These are phyloP conservation scores for Trissoscelio sp. DNA, from an alignment of 2,888 invertebrate genomes.

Conservation along the genomic window DNA sequence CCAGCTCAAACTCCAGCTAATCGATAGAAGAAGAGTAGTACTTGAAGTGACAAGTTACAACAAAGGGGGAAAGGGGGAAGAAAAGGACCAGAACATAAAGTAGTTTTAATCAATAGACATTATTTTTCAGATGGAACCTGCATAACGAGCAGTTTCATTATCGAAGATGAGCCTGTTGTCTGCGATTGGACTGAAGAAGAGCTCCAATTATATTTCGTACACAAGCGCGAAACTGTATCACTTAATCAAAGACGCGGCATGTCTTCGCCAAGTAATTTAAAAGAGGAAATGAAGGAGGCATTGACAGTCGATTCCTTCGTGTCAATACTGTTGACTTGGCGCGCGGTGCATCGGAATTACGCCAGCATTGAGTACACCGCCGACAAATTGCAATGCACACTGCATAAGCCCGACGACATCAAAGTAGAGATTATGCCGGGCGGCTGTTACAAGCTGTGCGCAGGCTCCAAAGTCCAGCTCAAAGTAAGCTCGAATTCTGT, in stretches of 20 bases:
- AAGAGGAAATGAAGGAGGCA: conserved; percentile 67
- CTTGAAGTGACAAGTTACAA: conserved; percentile 23
- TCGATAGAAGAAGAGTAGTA: conserved; percentile 12
- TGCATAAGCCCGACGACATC: conserved; percentile 77
- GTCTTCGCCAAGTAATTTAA: conserved; percentile 58
- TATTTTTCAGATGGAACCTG: conserved; percentile 77
- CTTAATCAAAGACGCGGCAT: conserved; percentile 32
- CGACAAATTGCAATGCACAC: conserved; percentile 74
- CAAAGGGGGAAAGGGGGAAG: not conserved
- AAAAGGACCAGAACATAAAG: conserved; percentile 9
- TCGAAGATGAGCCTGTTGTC: conserved; percentile 74
- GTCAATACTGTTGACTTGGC: conserved; percentile 76
- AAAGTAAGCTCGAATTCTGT: conserved; percentile 51
- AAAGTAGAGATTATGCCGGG: conserved; percentile 72
- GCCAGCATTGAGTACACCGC: conserved; percentile 84
- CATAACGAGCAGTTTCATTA: conserved; percentile 74
- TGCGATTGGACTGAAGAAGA: conserved; percentile 79
- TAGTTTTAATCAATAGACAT: conserved; percentile 31
- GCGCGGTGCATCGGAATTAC: conserved; percentile 85
- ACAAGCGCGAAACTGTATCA: conserved; percentile 34
- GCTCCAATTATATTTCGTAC: conserved; percentile 71
- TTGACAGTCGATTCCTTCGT: conserved; percentile 77
- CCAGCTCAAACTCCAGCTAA: not conserved
- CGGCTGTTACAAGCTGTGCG: conserved; percentile 67
- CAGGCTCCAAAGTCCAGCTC: conserved; percentile 21